These are phyloP conservation scores for Augochlorella aurata DNA, from an alignment of 2,888 invertebrate species.

Conservation along the genomic window DNA sequence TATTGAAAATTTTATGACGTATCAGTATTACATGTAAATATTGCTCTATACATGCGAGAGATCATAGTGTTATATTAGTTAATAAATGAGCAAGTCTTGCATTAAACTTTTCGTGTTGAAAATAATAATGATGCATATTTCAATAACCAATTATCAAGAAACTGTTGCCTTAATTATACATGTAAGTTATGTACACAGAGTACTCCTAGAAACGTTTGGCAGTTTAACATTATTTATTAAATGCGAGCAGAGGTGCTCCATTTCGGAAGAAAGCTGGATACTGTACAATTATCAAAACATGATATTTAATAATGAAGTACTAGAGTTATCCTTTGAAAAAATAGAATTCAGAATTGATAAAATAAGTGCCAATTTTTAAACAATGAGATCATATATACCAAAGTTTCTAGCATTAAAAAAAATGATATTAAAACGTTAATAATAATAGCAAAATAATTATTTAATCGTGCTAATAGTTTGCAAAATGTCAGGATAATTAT, in stretches of 20 bases:
- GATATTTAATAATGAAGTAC: constrained; percentile 18
- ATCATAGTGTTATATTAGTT: constrained; percentile 23
- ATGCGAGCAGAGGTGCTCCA: too few relatives aligned
- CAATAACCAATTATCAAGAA: constrained; percentile 12
- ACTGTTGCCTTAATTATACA: constrained; percentile 41
- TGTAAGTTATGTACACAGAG: constrained; percentile 9
- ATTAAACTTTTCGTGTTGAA: constrained; percentile 10
- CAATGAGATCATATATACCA: background rate
- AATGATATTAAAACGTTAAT: constrained; percentile 11
- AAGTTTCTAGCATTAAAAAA: background rate
- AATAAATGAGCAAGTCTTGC: constrained; percentile 22
- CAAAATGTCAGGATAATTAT: constrained; percentile 11
- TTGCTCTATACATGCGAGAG: constrained; percentile 17
- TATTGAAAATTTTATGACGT: constrained; percentile 33
- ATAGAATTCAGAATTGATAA: constrained; percentile 7
- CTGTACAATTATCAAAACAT: constrained; percentile 1
- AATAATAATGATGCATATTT: constrained; percentile 4
- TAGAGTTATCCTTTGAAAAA: background rate
- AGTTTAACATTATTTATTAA: constrained; percentile 8
- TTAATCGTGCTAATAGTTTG: background rate
- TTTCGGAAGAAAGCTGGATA: background rate
- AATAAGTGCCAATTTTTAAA: background rate
- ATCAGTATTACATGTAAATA: constrained; percentile 49
- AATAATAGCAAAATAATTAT: constrained; percentile 9
- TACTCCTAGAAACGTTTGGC: background rate